Conservation (phyloP, 2,113 vertebrate species). For the Junco hyemalis region DNA sequence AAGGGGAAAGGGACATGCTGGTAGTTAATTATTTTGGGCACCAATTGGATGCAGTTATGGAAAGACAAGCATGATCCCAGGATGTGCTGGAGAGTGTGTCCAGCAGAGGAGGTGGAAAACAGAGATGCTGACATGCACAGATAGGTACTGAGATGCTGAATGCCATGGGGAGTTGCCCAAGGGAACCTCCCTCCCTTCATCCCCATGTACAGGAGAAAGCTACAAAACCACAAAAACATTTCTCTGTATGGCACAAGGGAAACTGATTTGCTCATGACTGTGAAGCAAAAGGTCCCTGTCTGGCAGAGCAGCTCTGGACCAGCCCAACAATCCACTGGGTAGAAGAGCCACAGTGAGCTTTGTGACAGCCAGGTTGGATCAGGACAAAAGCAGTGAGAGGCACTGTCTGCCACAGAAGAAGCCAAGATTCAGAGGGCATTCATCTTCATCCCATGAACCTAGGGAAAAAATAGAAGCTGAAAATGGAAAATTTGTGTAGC, state of each 20-base stretch:
- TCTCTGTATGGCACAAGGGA: not conserved
- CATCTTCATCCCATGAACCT: not conserved
- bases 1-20: not conserved
- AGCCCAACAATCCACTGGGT: not conserved
- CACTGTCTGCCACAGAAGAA: not conserved
- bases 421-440: not conserved
- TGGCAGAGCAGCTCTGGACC: not conserved
- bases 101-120: not conserved
- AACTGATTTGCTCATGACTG: not conserved
- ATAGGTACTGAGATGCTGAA: not conserved
- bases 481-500: conserved; percentile 18
- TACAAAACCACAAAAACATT: not conserved
- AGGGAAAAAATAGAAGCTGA: conserved; percentile 13
- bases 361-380: not conserved
- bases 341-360: not conserved
- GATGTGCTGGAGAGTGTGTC: not conserved
- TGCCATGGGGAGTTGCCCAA: not conserved
- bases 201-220: accelerated
- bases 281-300: not conserved
- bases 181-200: not conserved
- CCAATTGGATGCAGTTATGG: not conserved
- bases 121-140: not conserved
- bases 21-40: conserved; percentile 33
- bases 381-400: not conserved
- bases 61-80: not conserved